These are phyloP conservation scores for Cyprinella venusta DNA, from an alignment of 2,797 vertebrate species.

Conservation along the genomic window DNA sequence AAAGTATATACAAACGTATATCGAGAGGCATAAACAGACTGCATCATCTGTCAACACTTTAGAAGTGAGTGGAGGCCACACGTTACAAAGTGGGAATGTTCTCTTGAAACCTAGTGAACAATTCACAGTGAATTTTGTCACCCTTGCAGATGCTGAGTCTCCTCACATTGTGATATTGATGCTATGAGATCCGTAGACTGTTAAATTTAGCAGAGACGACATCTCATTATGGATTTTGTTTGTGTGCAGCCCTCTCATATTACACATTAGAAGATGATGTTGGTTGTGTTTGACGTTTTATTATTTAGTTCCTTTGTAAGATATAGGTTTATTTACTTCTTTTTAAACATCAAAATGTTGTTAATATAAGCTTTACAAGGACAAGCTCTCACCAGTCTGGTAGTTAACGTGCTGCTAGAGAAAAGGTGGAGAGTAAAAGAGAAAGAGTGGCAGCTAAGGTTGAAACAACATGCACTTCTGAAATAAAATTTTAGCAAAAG, in stretches of 20 bases:
- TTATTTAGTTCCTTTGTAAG: background rate
- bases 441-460: background rate
- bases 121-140: conserved; percentile 41
- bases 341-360: background rate
- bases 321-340: background rate
- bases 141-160: conserved; percentile 11
- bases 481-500: conserved; percentile 9
- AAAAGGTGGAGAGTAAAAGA: background rate
- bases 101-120: conserved; percentile 29
- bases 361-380: background rate
- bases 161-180: conserved; percentile 29
- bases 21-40: conserved; percentile 20
- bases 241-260: conserved; percentile 14
- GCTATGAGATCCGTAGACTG: conserved; percentile 27
- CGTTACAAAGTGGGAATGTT: conserved; percentile 35
- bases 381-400: background rate
- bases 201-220: conserved; percentile 28
- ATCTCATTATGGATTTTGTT: conserved; percentile 34
- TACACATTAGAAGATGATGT: background rate
- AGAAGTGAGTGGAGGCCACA: conserved; percentile 6
- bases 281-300: background rate
- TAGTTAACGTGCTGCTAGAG: background rate
- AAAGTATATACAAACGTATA: conserved; percentile 17
- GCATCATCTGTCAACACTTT: conserved; percentile 36
- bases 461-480: background rate